These are phyloP conservation scores for Bombus impatiens DNA, from an alignment of 1,140 invertebrate species.

Conservation along the genomic window DNA sequence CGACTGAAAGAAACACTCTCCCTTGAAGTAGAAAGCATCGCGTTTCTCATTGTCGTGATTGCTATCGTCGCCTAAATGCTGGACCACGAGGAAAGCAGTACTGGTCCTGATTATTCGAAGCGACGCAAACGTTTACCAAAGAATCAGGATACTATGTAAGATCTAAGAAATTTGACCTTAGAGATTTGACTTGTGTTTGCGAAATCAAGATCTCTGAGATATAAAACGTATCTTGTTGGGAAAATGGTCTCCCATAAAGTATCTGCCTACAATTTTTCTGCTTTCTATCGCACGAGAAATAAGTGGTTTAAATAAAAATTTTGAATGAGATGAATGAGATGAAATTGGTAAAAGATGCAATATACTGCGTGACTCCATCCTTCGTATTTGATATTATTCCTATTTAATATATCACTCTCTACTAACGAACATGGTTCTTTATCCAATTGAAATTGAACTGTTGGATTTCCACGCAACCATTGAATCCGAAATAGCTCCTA, in stretches of 20 bases:
- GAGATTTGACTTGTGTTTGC: background rate
- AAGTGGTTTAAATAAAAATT: no score
- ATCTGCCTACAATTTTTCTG: no score
- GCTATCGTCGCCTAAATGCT: constrained; percentile 56
- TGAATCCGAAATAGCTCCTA: rapidly evolving
- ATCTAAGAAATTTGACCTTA: no score
- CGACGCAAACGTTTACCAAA: background rate
- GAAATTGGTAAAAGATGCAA: no score
- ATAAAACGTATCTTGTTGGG: background rate
- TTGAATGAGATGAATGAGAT: no score
- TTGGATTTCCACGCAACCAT: background rate
- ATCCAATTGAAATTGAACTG: background rate
- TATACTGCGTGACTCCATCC: no score
- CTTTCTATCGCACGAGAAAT: no score
- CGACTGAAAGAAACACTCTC: constrained; percentile 5
- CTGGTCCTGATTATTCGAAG: background rate
- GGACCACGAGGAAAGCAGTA: constrained; percentile 43
- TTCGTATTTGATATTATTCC: background rate
- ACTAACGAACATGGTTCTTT: no score
- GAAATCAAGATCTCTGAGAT: background rate
- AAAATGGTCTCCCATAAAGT: no score
- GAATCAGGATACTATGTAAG: background rate
- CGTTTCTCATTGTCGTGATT: constrained; percentile 49
- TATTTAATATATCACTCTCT: no score
- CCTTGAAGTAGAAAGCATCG: background rate